Conservation (phyloP, 2,888 invertebrate genomes). For the Callimorpha dominula region DNA sequence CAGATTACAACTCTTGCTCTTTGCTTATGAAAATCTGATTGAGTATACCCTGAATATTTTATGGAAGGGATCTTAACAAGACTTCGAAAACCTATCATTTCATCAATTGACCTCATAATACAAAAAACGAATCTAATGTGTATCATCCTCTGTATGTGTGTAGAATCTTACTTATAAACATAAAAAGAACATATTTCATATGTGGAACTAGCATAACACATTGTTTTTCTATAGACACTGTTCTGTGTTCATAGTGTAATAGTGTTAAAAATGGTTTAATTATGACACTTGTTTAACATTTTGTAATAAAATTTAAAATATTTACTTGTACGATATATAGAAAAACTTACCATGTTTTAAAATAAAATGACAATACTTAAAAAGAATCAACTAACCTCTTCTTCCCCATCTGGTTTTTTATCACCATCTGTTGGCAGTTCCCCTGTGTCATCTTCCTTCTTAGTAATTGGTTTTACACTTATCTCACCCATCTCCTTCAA, state of each 20-base stretch:
- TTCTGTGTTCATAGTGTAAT: too few relatives aligned
- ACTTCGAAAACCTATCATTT: too few relatives aligned
- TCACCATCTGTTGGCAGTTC: slow-evolving; percentile 59
- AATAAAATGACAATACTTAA: not conserved
- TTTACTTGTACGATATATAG: not conserved
- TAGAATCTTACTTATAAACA: too few relatives aligned
- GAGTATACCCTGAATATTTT: too few relatives aligned
- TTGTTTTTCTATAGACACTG: too few relatives aligned
- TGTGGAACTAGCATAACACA: too few relatives aligned
- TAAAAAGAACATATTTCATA: too few relatives aligned
- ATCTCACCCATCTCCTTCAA: slow-evolving; percentile 88
- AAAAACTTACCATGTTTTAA: not conserved
- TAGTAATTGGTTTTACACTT: slow-evolving; percentile 77
- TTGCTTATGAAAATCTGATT: too few relatives aligned
- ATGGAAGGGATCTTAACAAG: too few relatives aligned
- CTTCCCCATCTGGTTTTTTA: slow-evolving; percentile 76
- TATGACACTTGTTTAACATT: not conserved
- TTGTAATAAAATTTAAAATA: not conserved
- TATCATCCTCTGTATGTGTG: not conserved
- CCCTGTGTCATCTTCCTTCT: slow-evolving; percentile 65
- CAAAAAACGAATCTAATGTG: not conserved
- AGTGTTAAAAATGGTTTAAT: not conserved
- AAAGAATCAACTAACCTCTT: slow-evolving; percentile 68
- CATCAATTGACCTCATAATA: not conserved
- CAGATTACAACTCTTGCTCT: not conserved